Conservation (phyloP, 1,140 invertebrate species). For the Amphibalanus amphitrite region DNA sequence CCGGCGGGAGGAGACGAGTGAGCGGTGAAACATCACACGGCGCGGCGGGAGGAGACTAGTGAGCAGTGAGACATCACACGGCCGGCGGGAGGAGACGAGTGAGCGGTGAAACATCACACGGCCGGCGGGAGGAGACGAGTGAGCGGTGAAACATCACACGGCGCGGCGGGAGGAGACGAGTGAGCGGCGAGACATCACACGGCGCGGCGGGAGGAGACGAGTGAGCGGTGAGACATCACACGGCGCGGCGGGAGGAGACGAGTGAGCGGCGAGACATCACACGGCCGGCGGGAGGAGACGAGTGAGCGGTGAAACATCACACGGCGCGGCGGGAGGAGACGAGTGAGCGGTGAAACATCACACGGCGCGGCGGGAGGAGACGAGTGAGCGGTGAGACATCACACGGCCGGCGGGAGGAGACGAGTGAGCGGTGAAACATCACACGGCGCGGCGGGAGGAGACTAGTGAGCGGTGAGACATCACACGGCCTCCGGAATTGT, state of each 20-base stretch:
- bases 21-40: too few species aligned
- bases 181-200: too few species aligned
- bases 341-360: not conserved
- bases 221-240: not conserved
- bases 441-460: too few species aligned
- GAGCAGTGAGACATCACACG: not conserved
- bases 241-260: not conserved
- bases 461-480: constrained; percentile 1
- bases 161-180: not conserved
- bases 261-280: not conserved
- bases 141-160: not conserved
- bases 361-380: not conserved
- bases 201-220: not conserved
- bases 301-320: not conserved
- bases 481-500: too few species aligned
- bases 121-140: too few species aligned
- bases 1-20: too few species aligned
- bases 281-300: not conserved
- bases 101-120: constrained; percentile 5
- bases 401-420: constrained; percentile 1
- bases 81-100: not conserved
- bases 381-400: not conserved
- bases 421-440: too few species aligned
- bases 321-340: constrained; percentile 5
- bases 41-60: not conserved